A percentile compares a stretch with the other conserved stretches of the same genome.
Conservation (phyloP, 2,797 vertebrate genomes). For the Tachyglossus aculeatus region DNA sequence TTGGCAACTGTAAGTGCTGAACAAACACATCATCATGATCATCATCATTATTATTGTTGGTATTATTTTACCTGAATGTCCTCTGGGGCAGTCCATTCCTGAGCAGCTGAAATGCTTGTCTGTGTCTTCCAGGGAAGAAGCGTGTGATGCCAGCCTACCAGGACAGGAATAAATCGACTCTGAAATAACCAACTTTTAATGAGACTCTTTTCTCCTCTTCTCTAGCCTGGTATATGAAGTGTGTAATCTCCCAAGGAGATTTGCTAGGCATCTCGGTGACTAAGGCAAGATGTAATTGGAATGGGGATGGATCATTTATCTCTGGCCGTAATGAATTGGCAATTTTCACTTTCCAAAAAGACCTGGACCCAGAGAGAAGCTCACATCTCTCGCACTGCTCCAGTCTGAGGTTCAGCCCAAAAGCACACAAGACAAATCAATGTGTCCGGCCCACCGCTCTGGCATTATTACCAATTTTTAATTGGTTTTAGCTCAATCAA, state of each 20-base stretch:
- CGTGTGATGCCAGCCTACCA: not conserved
- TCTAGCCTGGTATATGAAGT: not conserved
- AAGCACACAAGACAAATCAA: slow-evolving; percentile 59
- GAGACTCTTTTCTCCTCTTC: slow-evolving; percentile 28
- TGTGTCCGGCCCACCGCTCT: slow-evolving; percentile 56
- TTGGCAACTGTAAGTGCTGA: too few relatives aligned
- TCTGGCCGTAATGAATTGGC: slow-evolving; percentile 64
- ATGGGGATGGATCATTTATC: slow-evolving; percentile 66
- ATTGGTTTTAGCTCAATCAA: slow-evolving; percentile 57
- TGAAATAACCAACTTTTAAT: slow-evolving; percentile 26
- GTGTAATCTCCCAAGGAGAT: slow-evolving; percentile 57
- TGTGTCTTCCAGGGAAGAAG: too few relatives aligned
- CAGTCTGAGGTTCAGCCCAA: slow-evolving; percentile 54
- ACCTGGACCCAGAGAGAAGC: slow-evolving; percentile 52
- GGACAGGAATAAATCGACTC: slow-evolving; percentile 7
- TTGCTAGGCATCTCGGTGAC: slow-evolving; percentile 55
- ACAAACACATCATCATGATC: too few relatives aligned
- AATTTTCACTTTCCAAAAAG: slow-evolving; percentile 58
- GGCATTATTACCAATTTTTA: slow-evolving; percentile 54
- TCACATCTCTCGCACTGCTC: slow-evolving; percentile 48
- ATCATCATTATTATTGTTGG: too few relatives aligned
- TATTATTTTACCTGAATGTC: too few relatives aligned
- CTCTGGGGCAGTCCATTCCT: too few relatives aligned
- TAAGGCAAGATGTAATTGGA: slow-evolving; percentile 65
- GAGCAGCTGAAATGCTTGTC: too few relatives aligned